Conservation (phyloP, 2,888 invertebrate genomes). For the Digitonthophagus gazella region DNA sequence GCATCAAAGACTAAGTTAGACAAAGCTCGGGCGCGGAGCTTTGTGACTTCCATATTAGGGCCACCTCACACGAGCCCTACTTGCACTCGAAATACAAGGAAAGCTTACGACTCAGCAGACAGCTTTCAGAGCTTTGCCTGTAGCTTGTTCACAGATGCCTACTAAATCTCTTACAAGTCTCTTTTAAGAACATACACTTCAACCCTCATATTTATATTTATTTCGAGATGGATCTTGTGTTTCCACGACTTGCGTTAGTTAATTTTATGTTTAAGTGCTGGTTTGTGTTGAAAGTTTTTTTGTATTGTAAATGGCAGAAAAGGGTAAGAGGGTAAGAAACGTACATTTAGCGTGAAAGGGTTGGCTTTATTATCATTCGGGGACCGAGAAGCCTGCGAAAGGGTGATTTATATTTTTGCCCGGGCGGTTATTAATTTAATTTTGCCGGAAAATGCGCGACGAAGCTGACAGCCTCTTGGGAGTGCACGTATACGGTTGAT, state of each 20-base stretch:
- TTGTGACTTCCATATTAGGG: not conserved
- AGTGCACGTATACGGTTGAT: not conserved
- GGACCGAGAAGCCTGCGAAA: not conserved
- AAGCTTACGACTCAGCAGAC: not conserved
- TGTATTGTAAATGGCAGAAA: not conserved
- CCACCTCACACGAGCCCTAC: not conserved
- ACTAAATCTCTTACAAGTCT: not conserved
- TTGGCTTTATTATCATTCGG: not conserved
- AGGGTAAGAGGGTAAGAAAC: not conserved
- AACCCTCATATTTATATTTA: no score
- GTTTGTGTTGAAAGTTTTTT: not conserved
- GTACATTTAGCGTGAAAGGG: not conserved
- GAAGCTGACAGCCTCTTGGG: not conserved
- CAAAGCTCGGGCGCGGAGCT: not conserved
- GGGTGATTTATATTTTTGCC: not conserved
- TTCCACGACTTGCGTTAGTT: no score
- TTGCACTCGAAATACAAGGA: not conserved
- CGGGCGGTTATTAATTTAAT: not conserved
- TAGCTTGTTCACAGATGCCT: not conserved
- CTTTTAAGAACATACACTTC: not conserved
- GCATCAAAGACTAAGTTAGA: not conserved
- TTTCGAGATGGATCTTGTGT: no score
- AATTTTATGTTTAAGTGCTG: not conserved
- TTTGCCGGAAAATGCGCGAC: not conserved
- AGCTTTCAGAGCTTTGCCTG: not conserved